Evolutionary conservation across 2,888 invertebrate species (phyloP).

Genomic region (Cerceris rybyensis): DNA sequence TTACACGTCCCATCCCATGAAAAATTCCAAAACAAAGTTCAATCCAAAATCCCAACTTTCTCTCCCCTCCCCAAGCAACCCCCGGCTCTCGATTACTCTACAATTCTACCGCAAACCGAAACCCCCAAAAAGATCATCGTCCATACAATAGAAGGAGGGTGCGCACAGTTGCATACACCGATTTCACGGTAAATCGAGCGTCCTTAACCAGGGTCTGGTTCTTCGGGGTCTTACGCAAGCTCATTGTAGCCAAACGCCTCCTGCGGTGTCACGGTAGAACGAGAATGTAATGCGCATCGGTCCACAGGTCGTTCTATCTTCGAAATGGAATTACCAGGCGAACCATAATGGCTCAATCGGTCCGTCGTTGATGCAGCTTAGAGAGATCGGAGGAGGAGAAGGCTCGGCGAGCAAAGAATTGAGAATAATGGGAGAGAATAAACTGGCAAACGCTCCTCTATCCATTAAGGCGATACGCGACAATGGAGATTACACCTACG

Average conservation of each 20-base stretch:
- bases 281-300: slow-evolving; percentile 35
- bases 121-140: slow-evolving; percentile 69
- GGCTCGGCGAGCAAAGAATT: slow-evolving; percentile 6
- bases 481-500: slow-evolving; percentile 38
- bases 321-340: slow-evolving; percentile 63
- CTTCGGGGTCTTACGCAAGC: slow-evolving; percentile 58
- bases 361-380: slow-evolving; percentile 71
- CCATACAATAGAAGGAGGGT: slow-evolving; percentile 16
- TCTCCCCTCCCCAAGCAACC: no score
- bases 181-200: slow-evolving; percentile 74
- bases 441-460: slow-evolving; percentile 27
- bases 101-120: slow-evolving; percentile 19
- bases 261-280: slow-evolving; percentile 75
- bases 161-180: slow-evolving; percentile 43
- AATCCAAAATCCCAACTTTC: no score
- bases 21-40: no score
- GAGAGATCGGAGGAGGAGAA: slow-evolving; percentile 44
- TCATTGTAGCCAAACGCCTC: slow-evolving; percentile 71
- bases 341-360: slow-evolving; percentile 70
- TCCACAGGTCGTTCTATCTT: slow-evolving; percentile 48
- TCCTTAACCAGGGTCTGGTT: slow-evolving; percentile 51
- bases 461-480: slow-evolving; percentile 47
- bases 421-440: slow-evolving; percentile 13
- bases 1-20: no score
- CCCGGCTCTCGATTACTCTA: no score